Conservation (phyloP, 2,113 vertebrate genomes). For the Callopanchax toddi region DNA sequence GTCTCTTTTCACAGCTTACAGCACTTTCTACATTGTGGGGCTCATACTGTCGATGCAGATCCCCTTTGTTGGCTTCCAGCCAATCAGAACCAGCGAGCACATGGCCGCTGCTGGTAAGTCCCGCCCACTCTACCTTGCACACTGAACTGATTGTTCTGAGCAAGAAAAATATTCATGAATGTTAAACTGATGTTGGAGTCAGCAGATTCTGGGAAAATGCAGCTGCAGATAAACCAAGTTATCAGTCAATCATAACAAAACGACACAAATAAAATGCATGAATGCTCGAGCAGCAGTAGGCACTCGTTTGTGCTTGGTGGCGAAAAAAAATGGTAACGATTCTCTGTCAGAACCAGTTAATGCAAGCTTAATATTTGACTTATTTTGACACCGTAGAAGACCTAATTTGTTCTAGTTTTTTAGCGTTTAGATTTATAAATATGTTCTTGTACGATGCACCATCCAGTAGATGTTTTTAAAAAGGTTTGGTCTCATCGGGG, state of each 20-base stretch:
- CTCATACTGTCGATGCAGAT: constrained; percentile 97
- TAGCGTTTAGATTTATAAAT: constrained; percentile 1
- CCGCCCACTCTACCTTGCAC: background rate
- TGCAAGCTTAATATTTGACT: no score
- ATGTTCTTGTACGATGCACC: constrained; percentile 22
- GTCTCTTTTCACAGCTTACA: constrained; percentile 85
- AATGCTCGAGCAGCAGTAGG: background rate
- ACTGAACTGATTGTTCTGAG: background rate
- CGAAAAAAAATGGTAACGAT: background rate
- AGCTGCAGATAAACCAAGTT: no score
- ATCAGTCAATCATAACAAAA: no score
- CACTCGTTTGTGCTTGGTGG: background rate
- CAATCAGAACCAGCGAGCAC: constrained; percentile 97
- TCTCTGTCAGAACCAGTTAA: no score
- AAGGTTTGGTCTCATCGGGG: constrained; percentile 5
- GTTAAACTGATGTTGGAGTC: constrained; percentile 1
- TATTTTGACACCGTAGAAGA: no score
- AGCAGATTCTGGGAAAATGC: no score
- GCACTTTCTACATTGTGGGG: constrained; percentile 98
- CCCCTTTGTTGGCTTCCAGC: constrained; percentile 97
- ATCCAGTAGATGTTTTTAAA: constrained; percentile 6
- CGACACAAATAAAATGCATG: background rate
- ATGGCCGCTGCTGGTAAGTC: constrained; percentile 95
- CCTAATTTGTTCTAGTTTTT: background rate
- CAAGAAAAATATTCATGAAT: background rate